phyloP scores from a whole-genome alignment of 1,140 invertebrate genomes.

The Euura lappo region DNA sequence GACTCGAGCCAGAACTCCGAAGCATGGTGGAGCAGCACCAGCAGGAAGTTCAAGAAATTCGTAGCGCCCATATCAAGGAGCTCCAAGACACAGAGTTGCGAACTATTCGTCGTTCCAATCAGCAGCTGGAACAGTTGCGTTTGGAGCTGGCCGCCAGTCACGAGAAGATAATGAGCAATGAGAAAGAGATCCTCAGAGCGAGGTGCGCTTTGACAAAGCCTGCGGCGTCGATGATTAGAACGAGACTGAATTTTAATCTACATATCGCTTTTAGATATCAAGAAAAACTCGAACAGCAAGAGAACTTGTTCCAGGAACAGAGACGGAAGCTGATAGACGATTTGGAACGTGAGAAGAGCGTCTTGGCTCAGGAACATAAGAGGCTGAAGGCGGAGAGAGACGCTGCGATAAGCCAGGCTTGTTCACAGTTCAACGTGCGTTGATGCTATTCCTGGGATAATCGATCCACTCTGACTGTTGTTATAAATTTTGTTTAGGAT shows the following conservation, averaged over 20 bases:
- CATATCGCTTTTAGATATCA: conserved; percentile 34
- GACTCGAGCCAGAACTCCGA: conserved; percentile 74
- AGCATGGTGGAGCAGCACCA: conserved; percentile 70
- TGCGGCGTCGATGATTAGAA: no score
- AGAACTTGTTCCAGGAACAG: conserved; percentile 37
- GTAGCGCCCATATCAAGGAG: conserved; percentile 62
- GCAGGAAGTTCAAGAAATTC: conserved; percentile 59
- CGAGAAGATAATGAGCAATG: conserved; percentile 55
- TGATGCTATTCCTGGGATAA: neutral
- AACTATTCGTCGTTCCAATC: conserved; percentile 60
- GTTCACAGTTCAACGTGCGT: conserved; percentile 41
- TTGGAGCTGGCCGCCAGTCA: conserved; percentile 58
- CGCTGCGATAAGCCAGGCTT: conserved; percentile 31
- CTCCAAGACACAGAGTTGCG: conserved; percentile 65
- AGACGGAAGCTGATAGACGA: conserved; percentile 45
- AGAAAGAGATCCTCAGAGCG: conserved; percentile 59
- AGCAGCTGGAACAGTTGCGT: conserved; percentile 59
- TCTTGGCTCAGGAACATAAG: conserved; percentile 39
- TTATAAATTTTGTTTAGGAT: conserved; percentile 35
- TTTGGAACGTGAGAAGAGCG: conserved; percentile 43
- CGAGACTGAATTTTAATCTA: no score
- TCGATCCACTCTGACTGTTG: conserved; percentile 3
- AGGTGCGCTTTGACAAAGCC: conserved; percentile 35
- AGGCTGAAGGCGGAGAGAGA: conserved; percentile 41
- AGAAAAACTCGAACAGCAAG: conserved; percentile 49